Evolutionary conservation across 2,888 invertebrate genomes (phyloP).

Genomic region (Plemyria rubiginata): DNA sequence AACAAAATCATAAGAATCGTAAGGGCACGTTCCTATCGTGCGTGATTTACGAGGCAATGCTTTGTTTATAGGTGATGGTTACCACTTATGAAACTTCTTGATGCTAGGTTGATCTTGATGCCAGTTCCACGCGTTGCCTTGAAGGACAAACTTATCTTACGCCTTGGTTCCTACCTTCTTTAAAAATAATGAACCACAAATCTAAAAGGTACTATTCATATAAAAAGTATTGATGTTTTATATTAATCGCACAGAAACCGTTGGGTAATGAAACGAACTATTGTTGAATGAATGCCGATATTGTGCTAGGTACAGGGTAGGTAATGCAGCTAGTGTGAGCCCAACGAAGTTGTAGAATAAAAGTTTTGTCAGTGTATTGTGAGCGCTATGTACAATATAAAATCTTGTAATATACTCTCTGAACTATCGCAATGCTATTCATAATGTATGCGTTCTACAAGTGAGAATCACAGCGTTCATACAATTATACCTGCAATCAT

Average conservation of each 20-base stretch:
- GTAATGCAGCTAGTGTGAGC: constrained; percentile 68
- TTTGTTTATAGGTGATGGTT: no score
- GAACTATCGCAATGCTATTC: not conserved
- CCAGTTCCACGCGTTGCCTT: no score
- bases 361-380: constrained; percentile 27
- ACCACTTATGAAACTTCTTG: no score
- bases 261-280: constrained; percentile 40
- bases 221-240: constrained; percentile 1
- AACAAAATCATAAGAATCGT: no score
- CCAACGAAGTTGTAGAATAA: constrained; percentile 59
- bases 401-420: not conserved
- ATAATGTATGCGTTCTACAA: not conserved
- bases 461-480: constrained; percentile 3
- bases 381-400: constrained; percentile 37
- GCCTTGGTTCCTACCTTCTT: no score
- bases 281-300: constrained; percentile 61
- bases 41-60: no score
- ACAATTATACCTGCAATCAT: not conserved
- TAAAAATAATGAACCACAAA: no score
- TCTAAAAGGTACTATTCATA: not conserved
- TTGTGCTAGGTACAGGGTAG: constrained; percentile 73
- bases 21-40: no score
- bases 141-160: no score
- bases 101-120: no score
- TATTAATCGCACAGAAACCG: constrained; percentile 1